A percentile compares a stretch with the other conserved stretches of the same genome.
phyloP scores from a whole-genome alignment of 2,888 invertebrate species.

The Linyphia triangularis region DNA sequence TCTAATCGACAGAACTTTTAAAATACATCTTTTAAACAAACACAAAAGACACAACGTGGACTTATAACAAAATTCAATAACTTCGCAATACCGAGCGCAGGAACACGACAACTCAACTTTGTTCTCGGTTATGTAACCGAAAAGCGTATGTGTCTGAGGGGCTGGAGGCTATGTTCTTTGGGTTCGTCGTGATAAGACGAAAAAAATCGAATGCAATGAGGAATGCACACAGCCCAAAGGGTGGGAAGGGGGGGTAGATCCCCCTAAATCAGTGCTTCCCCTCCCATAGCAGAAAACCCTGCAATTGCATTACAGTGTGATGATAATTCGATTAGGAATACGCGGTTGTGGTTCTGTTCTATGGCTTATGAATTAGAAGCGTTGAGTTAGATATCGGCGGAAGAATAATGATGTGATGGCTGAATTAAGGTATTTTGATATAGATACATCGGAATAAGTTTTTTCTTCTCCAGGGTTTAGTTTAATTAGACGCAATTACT shows the following conservation, averaged over 20 bases:
- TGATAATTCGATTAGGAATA: constrained; percentile 51
- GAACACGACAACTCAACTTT: constrained; percentile 46
- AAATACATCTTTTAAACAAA: constrained; percentile 51
- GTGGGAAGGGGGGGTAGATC: constrained; percentile 38
- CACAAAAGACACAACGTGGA: constrained; percentile 30
- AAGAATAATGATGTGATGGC: too few relatives aligned
- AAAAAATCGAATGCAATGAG: constrained; percentile 63
- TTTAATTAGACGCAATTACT: too few relatives aligned
- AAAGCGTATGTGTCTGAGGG: constrained; percentile 7
- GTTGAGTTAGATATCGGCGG: not conserved
- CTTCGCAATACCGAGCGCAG: constrained; percentile 23
- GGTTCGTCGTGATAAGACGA: not conserved
- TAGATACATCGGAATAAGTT: too few relatives aligned
- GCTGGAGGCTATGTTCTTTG: constrained; percentile 45
- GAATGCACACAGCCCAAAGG: constrained; percentile 55
- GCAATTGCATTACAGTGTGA: constrained; percentile 59
- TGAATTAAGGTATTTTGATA: too few relatives aligned
- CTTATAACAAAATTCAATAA: constrained; percentile 47
- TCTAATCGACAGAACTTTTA: constrained; percentile 60
- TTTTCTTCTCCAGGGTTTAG: too few relatives aligned
- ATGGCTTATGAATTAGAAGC: not conserved
- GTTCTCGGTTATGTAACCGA: constrained; percentile 29
- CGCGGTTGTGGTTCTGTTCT: constrained; percentile 33
- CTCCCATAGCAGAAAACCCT: constrained; percentile 20
- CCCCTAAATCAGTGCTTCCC: constrained; percentile 56